A percentile compares a stretch with the other conserved stretches of the same genome.
phyloP scores from a whole-genome alignment of 2,888 invertebrate genomes.

The Cheilosia impressa region DNA sequence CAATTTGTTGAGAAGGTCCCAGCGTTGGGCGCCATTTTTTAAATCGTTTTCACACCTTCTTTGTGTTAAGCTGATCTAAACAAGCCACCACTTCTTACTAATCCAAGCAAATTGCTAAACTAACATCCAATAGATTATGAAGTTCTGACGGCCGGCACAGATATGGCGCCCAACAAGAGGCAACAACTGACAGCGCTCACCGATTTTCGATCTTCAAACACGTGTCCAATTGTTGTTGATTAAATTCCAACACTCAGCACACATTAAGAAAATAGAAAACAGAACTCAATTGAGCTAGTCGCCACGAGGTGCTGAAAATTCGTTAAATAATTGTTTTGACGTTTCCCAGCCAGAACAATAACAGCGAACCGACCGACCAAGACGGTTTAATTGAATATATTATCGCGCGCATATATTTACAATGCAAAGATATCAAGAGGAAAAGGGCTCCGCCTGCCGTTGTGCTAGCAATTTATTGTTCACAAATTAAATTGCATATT shows the following conservation, averaged over 20 bases:
- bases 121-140: too few species aligned
- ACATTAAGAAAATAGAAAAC: not conserved
- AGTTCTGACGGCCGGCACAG: too few species aligned
- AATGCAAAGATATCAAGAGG: not conserved
- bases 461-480: constrained; percentile 38
- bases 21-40: too few species aligned
- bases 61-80: too few species aligned
- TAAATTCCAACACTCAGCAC: not conserved
- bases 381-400: constrained; percentile 32
- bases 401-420: constrained; percentile 10
- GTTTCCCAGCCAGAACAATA: constrained; percentile 16
- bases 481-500: constrained; percentile 67
- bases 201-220: not conserved
- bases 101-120: too few species aligned
- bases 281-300: not conserved
- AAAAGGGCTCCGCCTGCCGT: not conserved
- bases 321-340: constrained; percentile 55
- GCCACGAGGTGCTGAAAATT: not conserved
- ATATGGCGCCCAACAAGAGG: too few species aligned
- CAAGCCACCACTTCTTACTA: too few species aligned
- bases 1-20: too few species aligned
- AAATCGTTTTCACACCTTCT: too few species aligned
- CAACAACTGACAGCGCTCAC: not conserved
- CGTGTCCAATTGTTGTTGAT: not conserved
- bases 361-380: not conserved